Base-by-base conservation (phyloP, 2,888 invertebrate genomes). In the Tetanocera ferruginea region DNA sequence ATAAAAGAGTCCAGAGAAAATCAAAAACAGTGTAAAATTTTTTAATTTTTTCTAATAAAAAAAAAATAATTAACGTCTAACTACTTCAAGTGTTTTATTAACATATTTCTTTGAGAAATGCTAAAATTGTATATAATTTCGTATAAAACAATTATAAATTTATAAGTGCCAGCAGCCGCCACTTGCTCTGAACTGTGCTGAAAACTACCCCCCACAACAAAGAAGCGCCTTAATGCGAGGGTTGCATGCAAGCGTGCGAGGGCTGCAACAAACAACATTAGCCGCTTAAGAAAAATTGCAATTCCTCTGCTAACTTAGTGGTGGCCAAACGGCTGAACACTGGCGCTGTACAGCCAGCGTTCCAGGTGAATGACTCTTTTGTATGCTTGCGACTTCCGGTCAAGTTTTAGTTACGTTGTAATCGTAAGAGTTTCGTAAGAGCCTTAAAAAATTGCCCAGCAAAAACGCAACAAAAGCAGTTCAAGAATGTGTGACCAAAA, bases 281-380 rank as follows among this genome's bases (percentile, higher is more conserved):
- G 49, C 17, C 4, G 43, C 43, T 43, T 31, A 4, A 17, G 43
- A 67, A 23, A 67, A 73, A 51, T 34, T 23, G 71, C 52, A 74
- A 34, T 23, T 69, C 69, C 69, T 51, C 19, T 34, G 49, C 31
- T 23, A 23, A 51, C n/a, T 51, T 25, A 69, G 25, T 34, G 25
- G 51, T 51, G 34, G 60, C 72, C 37, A 72, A 55, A 52, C 25
- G 28, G 19, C 60, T 19, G 9, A 25, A 51, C 72, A 31, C 66
- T 23, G 57, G 67, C 23, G 17, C 19, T 37, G 8, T n/a, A 14
- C n/a, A 28, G 31, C 34, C 57, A 19, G 62, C 55, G 79, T 80
- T 79, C 79, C 87, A 85, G 87, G 87, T 87, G 88, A 88, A 87
- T 87, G 87, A 88, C 88, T 87, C 84, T 83, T 86, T 83, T 81